phyloP scores from a whole-genome alignment of 2,888 invertebrate species.

The Pyrgus malvae region DNA sequence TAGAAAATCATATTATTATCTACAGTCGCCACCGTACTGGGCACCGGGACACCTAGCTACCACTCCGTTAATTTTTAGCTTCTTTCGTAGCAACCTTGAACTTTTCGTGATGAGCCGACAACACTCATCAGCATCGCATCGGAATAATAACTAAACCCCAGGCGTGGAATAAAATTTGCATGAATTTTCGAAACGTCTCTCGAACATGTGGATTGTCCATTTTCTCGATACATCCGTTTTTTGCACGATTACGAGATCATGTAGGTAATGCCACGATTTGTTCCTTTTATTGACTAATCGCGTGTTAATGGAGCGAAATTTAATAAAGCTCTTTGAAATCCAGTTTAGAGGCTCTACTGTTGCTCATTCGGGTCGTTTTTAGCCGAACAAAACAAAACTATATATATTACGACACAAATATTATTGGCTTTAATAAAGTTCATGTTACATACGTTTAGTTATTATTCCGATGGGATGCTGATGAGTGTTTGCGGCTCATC shows the following conservation, averaged over 20 bases:
- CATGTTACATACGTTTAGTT: too few relatives aligned
- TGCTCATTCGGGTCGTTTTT: too few relatives aligned
- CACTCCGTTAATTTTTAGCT: conserved; percentile 20
- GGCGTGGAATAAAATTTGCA: conserved; percentile 55
- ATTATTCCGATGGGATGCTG: conserved; percentile 31
- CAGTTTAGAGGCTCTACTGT: background rate
- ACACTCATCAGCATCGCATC: conserved; percentile 22
- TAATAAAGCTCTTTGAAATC: background rate
- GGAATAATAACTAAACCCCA: conserved; percentile 34
- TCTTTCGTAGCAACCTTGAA: conserved; percentile 37
- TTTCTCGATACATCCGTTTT: conserved; percentile 13
- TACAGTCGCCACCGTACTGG: too few relatives aligned
- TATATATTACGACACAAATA: too few relatives aligned
- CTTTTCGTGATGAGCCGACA: conserved; percentile 36
- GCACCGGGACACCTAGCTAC: conserved; percentile 2
- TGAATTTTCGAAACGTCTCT: conserved; percentile 39
- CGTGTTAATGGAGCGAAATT: background rate
- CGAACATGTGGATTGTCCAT: conserved; percentile 16
- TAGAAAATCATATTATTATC: too few relatives aligned
- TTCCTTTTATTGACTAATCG: conserved; percentile 6
- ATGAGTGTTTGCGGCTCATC: conserved; percentile 27
- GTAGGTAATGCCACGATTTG: conserved; percentile 11
- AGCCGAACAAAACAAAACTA: too few relatives aligned
- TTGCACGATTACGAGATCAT: conserved; percentile 20
- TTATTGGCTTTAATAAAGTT: too few relatives aligned